Evolutionary conservation across 2,113 vertebrate species (phyloP).

Genomic region (Galeopterus variegatus): DNA sequence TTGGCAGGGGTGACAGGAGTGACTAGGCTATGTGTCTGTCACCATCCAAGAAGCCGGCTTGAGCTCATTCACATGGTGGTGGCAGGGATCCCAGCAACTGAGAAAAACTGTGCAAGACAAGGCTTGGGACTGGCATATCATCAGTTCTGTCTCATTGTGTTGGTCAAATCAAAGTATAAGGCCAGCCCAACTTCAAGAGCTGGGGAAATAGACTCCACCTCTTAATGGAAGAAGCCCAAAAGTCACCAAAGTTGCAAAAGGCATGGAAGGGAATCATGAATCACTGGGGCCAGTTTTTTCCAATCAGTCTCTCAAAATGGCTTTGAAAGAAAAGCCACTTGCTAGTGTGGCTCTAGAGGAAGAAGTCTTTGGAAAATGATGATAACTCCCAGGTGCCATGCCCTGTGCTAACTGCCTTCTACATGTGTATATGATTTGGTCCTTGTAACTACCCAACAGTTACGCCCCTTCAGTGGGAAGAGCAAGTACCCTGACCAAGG

Average conservation of each 20-base stretch:
- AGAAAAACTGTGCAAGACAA: not conserved
- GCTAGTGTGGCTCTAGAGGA: not conserved
- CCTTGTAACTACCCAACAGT: not conserved
- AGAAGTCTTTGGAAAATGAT: not conserved
- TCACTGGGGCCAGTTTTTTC: not conserved
- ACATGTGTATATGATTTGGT: not conserved
- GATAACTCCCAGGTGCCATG: not conserved
- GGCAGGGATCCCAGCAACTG: not conserved
- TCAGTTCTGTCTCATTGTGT: not conserved
- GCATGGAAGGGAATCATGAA: not conserved
- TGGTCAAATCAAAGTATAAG: too few relatives aligned
- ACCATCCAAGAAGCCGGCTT: not conserved
- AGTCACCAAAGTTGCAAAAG: not conserved
- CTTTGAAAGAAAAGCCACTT: not conserved
- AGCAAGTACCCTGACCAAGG: not conserved
- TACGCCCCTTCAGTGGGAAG: not conserved
- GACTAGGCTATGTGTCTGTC: not conserved
- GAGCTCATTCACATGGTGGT: not conserved
- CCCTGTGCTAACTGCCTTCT: not conserved
- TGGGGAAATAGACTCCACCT: not conserved
- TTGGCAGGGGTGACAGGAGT: not conserved
- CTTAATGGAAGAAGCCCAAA: not conserved
- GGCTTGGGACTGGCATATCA: not conserved
- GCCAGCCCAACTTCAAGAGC: not conserved
- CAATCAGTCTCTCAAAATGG: not conserved